Conservation (phyloP, 1,140 invertebrate genomes). For the Oppia nitens region DNA sequence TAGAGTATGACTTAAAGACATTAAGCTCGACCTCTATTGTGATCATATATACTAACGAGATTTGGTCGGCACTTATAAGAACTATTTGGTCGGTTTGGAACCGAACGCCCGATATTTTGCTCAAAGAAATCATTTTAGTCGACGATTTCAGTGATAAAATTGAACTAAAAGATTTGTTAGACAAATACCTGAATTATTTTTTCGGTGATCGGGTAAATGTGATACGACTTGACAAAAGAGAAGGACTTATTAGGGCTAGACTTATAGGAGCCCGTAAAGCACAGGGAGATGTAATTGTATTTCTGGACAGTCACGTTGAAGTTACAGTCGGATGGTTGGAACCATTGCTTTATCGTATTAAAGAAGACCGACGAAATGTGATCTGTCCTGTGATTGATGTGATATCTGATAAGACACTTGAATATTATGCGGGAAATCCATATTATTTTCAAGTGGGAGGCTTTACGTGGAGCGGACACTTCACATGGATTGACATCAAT, state of each 20-base stretch:
- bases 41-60: conserved; percentile 78
- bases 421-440: conserved; percentile 49
- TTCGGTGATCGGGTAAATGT: conserved; percentile 40
- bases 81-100: conserved; percentile 76
- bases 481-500: conserved; percentile 70
- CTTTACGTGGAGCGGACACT: conserved; percentile 77
- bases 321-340: conserved; percentile 43
- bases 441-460: conserved; percentile 54
- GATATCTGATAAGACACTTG: conserved; percentile 66
- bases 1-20: conserved; percentile 34
- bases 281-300: conserved; percentile 65
- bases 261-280: conserved; percentile 58
- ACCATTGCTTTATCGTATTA: conserved; percentile 63
- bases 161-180: conserved; percentile 42
- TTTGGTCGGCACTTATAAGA: conserved; percentile 59
- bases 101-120: conserved; percentile 43
- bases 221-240: conserved; percentile 50
- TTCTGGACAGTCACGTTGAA: conserved; percentile 92
- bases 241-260: conserved; percentile 68
- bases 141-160: conserved; percentile 64
- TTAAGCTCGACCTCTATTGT: conserved; percentile 47
- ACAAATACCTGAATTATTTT: conserved; percentile 46
- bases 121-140: conserved; percentile 70
- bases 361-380: conserved; percentile 55
- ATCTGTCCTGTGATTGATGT: conserved; percentile 84